phyloP scores from a whole-genome alignment of 2,888 invertebrate genomes.

The Calliopum simillimum region DNA sequence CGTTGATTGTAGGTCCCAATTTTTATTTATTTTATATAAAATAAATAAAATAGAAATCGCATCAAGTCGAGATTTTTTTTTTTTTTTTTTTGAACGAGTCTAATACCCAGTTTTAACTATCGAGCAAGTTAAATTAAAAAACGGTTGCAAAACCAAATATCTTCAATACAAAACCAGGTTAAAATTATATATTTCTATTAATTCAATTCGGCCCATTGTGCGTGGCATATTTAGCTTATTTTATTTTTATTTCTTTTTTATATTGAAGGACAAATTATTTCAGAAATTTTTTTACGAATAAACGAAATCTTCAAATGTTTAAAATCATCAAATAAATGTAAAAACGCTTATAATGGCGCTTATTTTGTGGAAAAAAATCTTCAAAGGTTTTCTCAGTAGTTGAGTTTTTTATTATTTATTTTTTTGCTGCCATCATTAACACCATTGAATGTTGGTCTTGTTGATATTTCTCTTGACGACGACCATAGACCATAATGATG shows the following conservation, averaged over 20 bases:
- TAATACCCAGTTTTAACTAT: no score
- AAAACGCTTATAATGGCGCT: no score
- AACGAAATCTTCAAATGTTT: background rate
- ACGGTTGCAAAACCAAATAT: no score
- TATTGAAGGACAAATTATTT: background rate
- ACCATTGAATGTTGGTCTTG: constrained; percentile 7
- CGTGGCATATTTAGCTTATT: background rate
- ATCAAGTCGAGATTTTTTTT: background rate
- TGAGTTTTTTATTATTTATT: background rate
- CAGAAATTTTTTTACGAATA: background rate
- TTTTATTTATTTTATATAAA: no score
- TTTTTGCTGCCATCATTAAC: constrained; percentile 3
- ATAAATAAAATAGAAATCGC: background rate
- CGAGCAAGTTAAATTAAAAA: no score
- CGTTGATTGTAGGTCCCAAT: no score
- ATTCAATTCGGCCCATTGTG: no score
- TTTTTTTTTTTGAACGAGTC: background rate
- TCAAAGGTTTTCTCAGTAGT: background rate
- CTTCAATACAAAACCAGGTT: no score
- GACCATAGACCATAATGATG: background rate
- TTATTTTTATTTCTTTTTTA: background rate
- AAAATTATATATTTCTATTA: no score
- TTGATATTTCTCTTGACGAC: no score
- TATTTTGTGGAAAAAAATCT: background rate
- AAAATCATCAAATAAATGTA: constrained; percentile 13